These are phyloP conservation scores for Odontomachus brunneus DNA, from an alignment of 1,140 invertebrate genomes.

Conservation along the genomic window DNA sequence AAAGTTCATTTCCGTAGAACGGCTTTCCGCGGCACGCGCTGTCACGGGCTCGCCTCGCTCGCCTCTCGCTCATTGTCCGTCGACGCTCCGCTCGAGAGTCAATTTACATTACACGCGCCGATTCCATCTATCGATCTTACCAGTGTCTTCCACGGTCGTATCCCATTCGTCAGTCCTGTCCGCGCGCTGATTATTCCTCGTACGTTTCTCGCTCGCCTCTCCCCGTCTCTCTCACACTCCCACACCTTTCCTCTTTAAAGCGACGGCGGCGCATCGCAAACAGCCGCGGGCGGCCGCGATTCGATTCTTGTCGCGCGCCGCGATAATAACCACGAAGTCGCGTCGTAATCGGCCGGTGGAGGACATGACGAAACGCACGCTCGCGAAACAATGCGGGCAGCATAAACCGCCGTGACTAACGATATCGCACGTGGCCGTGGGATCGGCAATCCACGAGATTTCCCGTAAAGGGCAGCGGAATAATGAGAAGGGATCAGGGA, in stretches of 20 bases:
- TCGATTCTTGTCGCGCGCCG: slow-evolving; percentile 68
- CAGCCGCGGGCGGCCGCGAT: slow-evolving; percentile 53
- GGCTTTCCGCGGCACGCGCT: slow-evolving; percentile 34
- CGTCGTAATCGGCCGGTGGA: slow-evolving; percentile 62
- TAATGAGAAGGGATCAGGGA: slow-evolving; percentile 8
- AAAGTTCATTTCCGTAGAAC: slow-evolving; percentile 16
- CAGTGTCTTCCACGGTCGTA: slow-evolving; percentile 67
- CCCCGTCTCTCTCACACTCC: background rate
- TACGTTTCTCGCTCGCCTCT: slow-evolving; percentile 38
- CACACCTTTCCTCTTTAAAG: slow-evolving; percentile 36
- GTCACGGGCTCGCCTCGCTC: slow-evolving; percentile 47
- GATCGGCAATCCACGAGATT: slow-evolving; percentile 17
- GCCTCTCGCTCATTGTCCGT: slow-evolving; percentile 36
- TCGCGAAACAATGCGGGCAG: slow-evolving; percentile 12
- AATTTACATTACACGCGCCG: slow-evolving; percentile 75
- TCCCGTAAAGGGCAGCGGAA: slow-evolving; percentile 34
- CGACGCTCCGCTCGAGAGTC: slow-evolving; percentile 57
- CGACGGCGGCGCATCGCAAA: slow-evolving; percentile 56
- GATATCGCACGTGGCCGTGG: slow-evolving; percentile 31
- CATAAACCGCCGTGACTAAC: slow-evolving; percentile 36
- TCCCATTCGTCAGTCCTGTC: slow-evolving; percentile 74
- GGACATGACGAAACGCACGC: slow-evolving; percentile 4
- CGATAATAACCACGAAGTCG: slow-evolving; percentile 64
- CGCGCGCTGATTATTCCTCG: slow-evolving; percentile 72
- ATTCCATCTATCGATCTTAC: slow-evolving; percentile 76